Evolutionary conservation across 1,140 invertebrate species (phyloP).

Genomic region (Ostrea denselamellosa): DNA sequence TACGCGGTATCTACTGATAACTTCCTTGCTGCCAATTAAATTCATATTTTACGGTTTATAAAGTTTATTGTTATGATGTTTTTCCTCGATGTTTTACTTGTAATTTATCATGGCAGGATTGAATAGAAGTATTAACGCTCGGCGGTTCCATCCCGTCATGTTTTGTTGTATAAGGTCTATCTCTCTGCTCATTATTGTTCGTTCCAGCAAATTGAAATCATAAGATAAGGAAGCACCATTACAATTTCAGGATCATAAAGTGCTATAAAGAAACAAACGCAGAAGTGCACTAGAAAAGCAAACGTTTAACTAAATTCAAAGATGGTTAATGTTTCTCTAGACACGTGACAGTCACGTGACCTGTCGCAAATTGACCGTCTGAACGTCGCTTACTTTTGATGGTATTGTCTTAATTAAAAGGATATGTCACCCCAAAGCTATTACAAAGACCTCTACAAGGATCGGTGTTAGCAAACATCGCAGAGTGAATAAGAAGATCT

Average conservation of each 20-base stretch:
- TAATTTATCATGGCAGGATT: not conserved
- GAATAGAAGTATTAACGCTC: slow-evolving; percentile 8
- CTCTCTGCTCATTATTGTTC: not conserved
- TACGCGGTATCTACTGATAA: slow-evolving; percentile 24
- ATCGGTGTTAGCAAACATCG: not conserved
- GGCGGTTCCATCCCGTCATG: not conserved
- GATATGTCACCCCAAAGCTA: slow-evolving; percentile 25
- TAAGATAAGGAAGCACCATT: not conserved
- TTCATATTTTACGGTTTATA: slow-evolving; percentile 40
- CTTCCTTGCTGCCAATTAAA: slow-evolving; percentile 34
- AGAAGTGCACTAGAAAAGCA: not conserved
- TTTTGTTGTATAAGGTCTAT: not conserved
- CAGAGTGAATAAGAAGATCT: not conserved
- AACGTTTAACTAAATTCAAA: not conserved
- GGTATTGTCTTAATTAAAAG: slow-evolving; percentile 38
- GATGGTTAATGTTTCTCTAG: not conserved
- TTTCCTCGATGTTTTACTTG: slow-evolving; percentile 25
- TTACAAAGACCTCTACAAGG: not conserved
- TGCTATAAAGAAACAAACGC: not conserved
- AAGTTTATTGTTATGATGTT: slow-evolving; percentile 36
- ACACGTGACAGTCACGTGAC: slow-evolving; percentile 34
- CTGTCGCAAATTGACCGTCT: slow-evolving; percentile 1
- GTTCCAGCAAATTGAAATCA: slow-evolving; percentile 35
- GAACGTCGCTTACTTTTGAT: not conserved
- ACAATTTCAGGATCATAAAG: slow-evolving; percentile 17